These are phyloP conservation scores for Mallotus villosus DNA, from an alignment of 2,797 vertebrate species.

Conservation along the genomic window DNA sequence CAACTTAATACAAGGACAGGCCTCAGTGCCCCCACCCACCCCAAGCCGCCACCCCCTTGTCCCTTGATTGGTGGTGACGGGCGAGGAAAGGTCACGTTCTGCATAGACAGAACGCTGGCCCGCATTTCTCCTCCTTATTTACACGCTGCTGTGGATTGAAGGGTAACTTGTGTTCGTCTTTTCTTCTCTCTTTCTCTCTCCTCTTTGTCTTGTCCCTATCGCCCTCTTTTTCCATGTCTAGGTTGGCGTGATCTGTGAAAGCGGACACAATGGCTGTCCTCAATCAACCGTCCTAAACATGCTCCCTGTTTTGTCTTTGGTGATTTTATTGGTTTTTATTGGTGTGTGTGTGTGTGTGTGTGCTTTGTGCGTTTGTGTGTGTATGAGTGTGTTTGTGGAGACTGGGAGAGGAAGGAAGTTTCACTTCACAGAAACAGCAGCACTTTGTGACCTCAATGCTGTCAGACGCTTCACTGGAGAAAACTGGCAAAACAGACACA, in stretches of 20 bases:
- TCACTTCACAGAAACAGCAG: conserved; percentile 56
- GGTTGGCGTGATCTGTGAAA: neutral
- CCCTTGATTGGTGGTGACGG: neutral
- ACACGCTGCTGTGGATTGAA: neutral
- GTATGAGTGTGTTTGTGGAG: neutral
- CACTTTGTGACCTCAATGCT: conserved; percentile 17
- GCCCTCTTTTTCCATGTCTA: neutral
- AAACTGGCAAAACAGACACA: neutral
- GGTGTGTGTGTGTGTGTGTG: neutral
- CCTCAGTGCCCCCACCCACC: neutral
- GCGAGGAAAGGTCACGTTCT: neutral
- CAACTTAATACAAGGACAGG: conserved; percentile 4
- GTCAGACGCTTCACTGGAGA: no score
- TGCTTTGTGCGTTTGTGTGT: neutral
- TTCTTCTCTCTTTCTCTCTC: neutral
- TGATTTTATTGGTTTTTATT: no score
- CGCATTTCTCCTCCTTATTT: neutral
- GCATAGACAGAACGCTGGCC: neutral
- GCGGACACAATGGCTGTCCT: neutral
- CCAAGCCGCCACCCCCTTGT: neutral
- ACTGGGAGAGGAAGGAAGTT: conserved; percentile 41
- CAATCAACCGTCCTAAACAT: neutral
- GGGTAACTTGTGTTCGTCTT: neutral
- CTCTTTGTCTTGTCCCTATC: no score
- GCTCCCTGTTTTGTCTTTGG: neutral